These are phyloP conservation scores for Alentia gelatinosa DNA, from an alignment of 2,888 invertebrate genomes.

Conservation along the genomic window DNA sequence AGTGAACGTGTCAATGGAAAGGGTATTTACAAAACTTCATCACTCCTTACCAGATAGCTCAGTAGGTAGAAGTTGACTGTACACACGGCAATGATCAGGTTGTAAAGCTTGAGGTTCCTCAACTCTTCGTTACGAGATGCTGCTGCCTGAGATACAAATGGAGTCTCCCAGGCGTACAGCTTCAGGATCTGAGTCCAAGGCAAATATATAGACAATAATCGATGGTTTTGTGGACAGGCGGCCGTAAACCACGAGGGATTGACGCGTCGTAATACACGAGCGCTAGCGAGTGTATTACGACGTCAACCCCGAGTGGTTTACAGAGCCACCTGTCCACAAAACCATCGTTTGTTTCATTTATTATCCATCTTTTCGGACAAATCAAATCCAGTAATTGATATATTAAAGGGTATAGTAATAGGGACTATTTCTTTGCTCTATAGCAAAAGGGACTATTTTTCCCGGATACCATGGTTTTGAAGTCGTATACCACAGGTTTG, in stretches of 20 bases:
- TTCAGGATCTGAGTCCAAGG: constrained; percentile 65
- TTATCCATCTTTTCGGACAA: too few relatives aligned
- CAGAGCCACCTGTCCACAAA: background rate
- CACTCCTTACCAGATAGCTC: background rate
- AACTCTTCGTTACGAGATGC: background rate
- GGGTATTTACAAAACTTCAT: background rate
- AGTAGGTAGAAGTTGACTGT: background rate
- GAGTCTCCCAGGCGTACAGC: constrained; percentile 81
- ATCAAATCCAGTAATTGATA: too few relatives aligned
- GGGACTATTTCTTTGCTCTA: too few relatives aligned
- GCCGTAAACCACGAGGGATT: background rate
- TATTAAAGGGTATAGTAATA: too few relatives aligned
- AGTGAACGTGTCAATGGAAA: too few relatives aligned
- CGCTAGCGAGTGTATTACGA: too few relatives aligned
- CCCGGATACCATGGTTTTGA: too few relatives aligned
- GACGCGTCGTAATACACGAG: background rate
- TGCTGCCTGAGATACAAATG: constrained; percentile 68
- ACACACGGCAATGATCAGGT: background rate
- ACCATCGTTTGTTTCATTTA: too few relatives aligned
- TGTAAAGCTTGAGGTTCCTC: background rate
- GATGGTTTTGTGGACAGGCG: background rate
- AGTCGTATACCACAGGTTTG: too few relatives aligned
- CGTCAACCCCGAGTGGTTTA: too few relatives aligned
- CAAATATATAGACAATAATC: background rate
- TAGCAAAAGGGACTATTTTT: too few relatives aligned